Evolutionary conservation across 2,888 invertebrate species (phyloP), one percentile per base, ranked within the genome.

Genomic region (Ptychoptera contaminata): DNA sequence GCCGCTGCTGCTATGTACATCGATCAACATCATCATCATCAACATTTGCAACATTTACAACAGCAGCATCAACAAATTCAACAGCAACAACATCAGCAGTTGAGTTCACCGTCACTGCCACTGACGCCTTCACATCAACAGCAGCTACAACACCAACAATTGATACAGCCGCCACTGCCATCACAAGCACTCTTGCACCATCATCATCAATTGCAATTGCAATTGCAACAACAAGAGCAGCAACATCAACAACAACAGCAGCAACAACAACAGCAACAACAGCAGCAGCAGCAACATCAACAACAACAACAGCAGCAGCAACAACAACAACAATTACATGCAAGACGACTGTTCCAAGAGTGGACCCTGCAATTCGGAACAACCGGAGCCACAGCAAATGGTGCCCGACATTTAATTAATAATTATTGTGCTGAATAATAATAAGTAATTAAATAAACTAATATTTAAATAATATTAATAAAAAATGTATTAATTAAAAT

Each of bases 281-380:
- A 60, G 40, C 58, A 57, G 38, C 55, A 55, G 37, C 43, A 43
- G 34, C 62, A 48, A 59, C 65, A 50, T 44, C 56, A 55, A 60
- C 56, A 55, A 32, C 40, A 40, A 30, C 62, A 48, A 60, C 64
- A 50, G 40, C 56, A 63, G 49, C 63, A 64, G 51, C 66, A 63
- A 46, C 65, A 64, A 53, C 66, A 66, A 49, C 66, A 66, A 48
- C 66, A 66, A 55, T 51, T 66, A 50, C 66, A 66, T 47, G 56
- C 56, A 36, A 61, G 67, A 49, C 61, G 66, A 29, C 59, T 66
- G 44, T 60, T 66, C 46, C 66, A 66, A 54, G 66, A 66, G 56
- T 57, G 66, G 60, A 66, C 67, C 51, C 54, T 66, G 53, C 66
- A 66, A 51, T 66, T 66, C 47, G 65, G 65, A 37, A 64, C 63